These are phyloP conservation scores for Sebastes kiyomatsui DNA, from an alignment of 2,797 vertebrate species.

Conservation along the genomic window DNA sequence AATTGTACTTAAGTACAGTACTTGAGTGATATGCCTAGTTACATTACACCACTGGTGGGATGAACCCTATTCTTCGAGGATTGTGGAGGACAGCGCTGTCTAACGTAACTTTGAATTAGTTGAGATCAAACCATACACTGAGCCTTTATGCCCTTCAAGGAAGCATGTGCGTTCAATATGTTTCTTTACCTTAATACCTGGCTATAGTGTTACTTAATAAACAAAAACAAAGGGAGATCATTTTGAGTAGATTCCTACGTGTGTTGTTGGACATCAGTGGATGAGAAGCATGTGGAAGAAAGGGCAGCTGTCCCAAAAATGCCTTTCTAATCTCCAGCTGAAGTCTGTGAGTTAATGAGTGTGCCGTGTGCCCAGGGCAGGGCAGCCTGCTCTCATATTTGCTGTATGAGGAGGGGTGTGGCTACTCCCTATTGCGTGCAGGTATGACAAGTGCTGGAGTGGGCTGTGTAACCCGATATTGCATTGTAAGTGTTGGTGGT, in stretches of 20 bases:
- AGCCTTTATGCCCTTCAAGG: background rate
- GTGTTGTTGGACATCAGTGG: slow-evolving; percentile 45
- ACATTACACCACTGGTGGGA: background rate
- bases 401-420: slow-evolving; percentile 63
- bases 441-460: slow-evolving; percentile 77
- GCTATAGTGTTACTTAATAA: background rate
- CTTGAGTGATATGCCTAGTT: no score
- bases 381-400: slow-evolving; percentile 60
- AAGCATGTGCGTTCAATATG: background rate
- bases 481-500: slow-evolving; percentile 54
- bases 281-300: slow-evolving; percentile 58
- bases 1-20: no score
- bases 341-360: slow-evolving; percentile 71
- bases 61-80: background rate
- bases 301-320: slow-evolving; percentile 74
- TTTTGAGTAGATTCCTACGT: slow-evolving; percentile 3
- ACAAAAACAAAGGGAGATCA: background rate
- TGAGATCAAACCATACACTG: background rate
- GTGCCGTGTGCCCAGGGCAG: slow-evolving; percentile 63
- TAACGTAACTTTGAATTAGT: background rate
- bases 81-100: background rate
- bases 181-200: background rate
- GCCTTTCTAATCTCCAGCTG: slow-evolving; percentile 75
- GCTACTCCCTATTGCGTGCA: slow-evolving; percentile 69
- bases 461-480: slow-evolving; percentile 70